Conservation (phyloP, 1,140 invertebrate genomes). For the Hypsibius dujardini region DNA sequence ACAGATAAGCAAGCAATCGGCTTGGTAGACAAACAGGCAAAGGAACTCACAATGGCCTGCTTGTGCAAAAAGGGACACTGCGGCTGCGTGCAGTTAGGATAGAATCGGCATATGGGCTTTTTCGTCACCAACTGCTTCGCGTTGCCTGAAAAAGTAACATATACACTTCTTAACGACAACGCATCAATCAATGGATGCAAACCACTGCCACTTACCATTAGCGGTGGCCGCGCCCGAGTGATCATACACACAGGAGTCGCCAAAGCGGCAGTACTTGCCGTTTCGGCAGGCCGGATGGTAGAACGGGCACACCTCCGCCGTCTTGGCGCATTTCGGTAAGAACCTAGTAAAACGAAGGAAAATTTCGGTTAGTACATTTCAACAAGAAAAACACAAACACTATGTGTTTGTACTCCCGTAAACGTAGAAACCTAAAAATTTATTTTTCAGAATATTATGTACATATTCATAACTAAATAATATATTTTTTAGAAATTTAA, state of each 20-base stretch:
- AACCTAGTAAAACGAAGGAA: background rate
- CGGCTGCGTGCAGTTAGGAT: background rate
- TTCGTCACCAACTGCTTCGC: background rate
- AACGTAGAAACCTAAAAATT: no score
- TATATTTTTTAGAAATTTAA: no score
- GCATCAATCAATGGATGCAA: no score
- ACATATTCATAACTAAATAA: no score
- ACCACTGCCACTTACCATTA: background rate
- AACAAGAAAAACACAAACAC: no score
- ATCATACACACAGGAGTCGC: background rate
- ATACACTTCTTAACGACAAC: no score
- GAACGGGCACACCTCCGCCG: background rate
- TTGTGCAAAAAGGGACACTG: background rate
- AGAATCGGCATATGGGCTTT: background rate
- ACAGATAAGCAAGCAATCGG: no score
- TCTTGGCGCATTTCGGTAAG: conserved; percentile 10
- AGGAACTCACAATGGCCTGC: background rate
- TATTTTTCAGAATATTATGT: no score
- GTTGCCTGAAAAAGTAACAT: no score
- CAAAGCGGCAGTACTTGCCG: background rate
- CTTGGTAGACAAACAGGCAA: no score
- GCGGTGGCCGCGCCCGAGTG: background rate
- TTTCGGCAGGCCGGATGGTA: conserved; percentile 10
- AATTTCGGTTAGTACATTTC: no score
- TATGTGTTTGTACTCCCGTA: no score